Base-by-base conservation (phyloP, 2,113 vertebrate species). In the Cyprinodon tularosa region DNA sequence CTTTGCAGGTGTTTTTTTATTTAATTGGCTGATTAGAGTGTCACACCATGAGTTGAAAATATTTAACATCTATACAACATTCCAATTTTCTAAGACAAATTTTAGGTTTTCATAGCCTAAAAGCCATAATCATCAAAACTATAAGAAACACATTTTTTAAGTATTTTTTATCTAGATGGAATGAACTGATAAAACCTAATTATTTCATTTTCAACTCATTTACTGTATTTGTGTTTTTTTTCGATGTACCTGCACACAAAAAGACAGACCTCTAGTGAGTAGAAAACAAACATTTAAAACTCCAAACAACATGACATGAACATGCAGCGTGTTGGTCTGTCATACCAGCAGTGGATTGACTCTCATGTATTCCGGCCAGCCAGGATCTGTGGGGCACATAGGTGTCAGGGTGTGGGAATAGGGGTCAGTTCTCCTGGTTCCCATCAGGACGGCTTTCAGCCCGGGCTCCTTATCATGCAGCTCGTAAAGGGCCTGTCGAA, bases 291-390 rank as follows among this genome's bases (percentile, higher is more conserved):
- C 36, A 13, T 6, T 20, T 38, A 36, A 6, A 36, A 38, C 13
- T 62, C 15, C 47, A 12, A 48, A 15, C 47, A 5, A 15, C 12
- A 48, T 48, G 50, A n/a, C 17, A 20, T 53, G 15, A n/a, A n/a
- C 50, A 53, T 53, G 5, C 13, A 29, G 29, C 29, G 29, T 29
- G 38, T 17, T n/a, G 4, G 37, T 36, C 20, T 3, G 44, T 50
- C 90, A 17, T 86, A 99, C 97, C 91, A 99, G 93, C 78, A 99
- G 82, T 0, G 97, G 97, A 91, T 96, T 99, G 80, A 99, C 92
- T 17, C 98, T 93, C 96, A 98, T 96, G 91, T 97, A 98, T 0
- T 80, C 65, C 0, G 98, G 98, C 97, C 98, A 99, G 86, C 88
- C 94, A 0, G 96, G 94, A 90, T 99, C 97, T 0, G 98, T 99